Evolutionary conservation across 1,140 invertebrate species (phyloP).

Genomic region (Pararge aegeria): DNA sequence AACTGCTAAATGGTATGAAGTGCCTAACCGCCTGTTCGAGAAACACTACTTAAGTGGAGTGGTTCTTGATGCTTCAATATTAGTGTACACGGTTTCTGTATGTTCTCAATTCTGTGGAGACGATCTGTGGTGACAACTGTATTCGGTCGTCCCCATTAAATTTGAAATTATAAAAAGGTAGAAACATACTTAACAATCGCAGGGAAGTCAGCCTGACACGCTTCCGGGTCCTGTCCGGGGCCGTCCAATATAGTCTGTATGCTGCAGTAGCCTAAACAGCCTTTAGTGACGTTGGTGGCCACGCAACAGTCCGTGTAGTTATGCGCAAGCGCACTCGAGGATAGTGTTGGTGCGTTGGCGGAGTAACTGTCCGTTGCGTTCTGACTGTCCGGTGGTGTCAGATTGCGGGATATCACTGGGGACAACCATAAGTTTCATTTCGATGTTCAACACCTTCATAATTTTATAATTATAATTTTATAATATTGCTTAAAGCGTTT

Average conservation of each 20-base stretch:
- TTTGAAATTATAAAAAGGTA: conserved; percentile 6
- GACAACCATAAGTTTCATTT: conserved; percentile 25
- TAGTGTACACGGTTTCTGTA: too few relatives aligned
- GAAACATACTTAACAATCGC: conserved; percentile 83
- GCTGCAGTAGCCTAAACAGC: conserved; percentile 89
- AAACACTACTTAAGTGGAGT: too few relatives aligned
- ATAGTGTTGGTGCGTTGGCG: conserved; percentile 67
- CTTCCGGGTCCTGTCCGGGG: conserved; percentile 87
- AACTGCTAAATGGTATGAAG: too few relatives aligned
- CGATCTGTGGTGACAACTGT: too few relatives aligned
- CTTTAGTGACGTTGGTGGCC: conserved; percentile 82
- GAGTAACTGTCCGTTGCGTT: conserved; percentile 75
- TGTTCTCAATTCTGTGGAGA: too few relatives aligned
- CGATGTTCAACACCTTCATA: neutral
- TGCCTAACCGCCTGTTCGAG: too few relatives aligned
- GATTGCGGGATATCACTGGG: conserved; percentile 81
- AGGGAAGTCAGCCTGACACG: conserved; percentile 88
- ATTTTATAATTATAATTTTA: too few relatives aligned
- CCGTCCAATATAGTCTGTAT: conserved; percentile 90
- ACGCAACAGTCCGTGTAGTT: conserved; percentile 90
- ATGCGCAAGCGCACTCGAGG: conserved; percentile 77
- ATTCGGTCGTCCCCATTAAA: too few relatives aligned
- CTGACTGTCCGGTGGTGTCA: conserved; percentile 74
- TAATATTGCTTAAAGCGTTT: too few relatives aligned
- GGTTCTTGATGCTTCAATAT: too few relatives aligned